A percentile compares a stretch with the other conserved stretches of the same genome.
Evolutionary conservation across 2,797 vertebrate genomes (phyloP).

Genomic region (Halcyon smyrnensis): DNA sequence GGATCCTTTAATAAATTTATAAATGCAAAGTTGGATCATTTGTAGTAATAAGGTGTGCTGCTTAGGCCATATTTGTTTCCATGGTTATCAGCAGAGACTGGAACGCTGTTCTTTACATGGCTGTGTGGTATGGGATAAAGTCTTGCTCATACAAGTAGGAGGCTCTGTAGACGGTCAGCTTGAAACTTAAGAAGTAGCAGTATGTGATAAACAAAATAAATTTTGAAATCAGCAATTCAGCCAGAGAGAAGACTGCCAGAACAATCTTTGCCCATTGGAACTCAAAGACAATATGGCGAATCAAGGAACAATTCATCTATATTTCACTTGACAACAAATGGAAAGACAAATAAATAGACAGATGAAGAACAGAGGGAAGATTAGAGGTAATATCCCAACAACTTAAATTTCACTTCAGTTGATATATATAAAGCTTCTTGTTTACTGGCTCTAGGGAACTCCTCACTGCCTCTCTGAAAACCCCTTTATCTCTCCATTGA

Average conservation of each 20-base stretch:
- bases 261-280: neutral
- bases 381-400: neutral
- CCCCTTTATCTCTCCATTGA: neutral
- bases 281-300: neutral
- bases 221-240: neutral
- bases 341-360: neutral
- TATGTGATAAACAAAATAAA: neutral
- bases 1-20: constrained; percentile 47
- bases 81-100: neutral
- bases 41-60: constrained; percentile 24
- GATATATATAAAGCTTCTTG: neutral
- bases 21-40: constrained; percentile 36
- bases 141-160: neutral
- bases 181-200: neutral
- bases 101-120: neutral
- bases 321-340: neutral
- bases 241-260: neutral
- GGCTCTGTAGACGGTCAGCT: neutral
- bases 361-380: neutral
- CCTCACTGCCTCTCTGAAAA: neutral
- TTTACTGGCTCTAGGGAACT: neutral
- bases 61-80: constrained; percentile 39
- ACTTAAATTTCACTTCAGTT: neutral
- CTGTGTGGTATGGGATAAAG: neutral
- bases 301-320: neutral